Conservation (phyloP, 2,888 invertebrate species). For the Drosophila neotestacea region DNA sequence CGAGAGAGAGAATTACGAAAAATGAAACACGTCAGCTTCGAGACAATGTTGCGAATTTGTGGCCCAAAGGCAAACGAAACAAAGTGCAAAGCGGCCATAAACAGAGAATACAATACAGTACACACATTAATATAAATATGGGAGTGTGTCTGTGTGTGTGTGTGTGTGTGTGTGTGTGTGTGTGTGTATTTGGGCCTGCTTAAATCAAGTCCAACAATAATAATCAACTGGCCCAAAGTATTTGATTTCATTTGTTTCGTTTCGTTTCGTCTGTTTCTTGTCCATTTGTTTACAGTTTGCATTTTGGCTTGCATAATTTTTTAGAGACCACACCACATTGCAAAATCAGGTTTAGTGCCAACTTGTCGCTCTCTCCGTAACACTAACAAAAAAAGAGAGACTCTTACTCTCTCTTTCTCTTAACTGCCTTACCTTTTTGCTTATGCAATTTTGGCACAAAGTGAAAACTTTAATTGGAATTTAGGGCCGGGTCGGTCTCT, state of each 20-base stretch:
- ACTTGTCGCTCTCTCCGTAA: conserved; percentile 18
- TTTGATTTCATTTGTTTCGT: conserved; percentile 47
- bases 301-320: conserved; percentile 65
- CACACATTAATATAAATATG: background rate
- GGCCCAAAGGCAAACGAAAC: conserved; percentile 45
- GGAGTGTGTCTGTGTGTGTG: conserved; percentile 15
- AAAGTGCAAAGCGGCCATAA: conserved; percentile 35
- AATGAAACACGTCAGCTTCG: conserved; percentile 39
- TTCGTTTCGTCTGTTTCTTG: conserved; percentile 21
- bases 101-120: conserved; percentile 11
- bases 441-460: conserved; percentile 68
- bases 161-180: conserved; percentile 20
- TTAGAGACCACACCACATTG: conserved; percentile 44
- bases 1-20: conserved; percentile 22
- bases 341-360: conserved; percentile 63
- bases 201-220: conserved; percentile 52
- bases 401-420: conserved; percentile 1
- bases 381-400: conserved; percentile 1
- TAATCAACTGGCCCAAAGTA: conserved; percentile 57
- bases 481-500: conserved; percentile 14
- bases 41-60: conserved; percentile 66
- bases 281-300: conserved; percentile 44
- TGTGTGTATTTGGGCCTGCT: conserved; percentile 34
- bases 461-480: conserved; percentile 65
- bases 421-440: conserved; percentile 14